Evolutionary conservation across 2,888 invertebrate species (phyloP).

Genomic region (Ganaspis brasiliensis): DNA sequence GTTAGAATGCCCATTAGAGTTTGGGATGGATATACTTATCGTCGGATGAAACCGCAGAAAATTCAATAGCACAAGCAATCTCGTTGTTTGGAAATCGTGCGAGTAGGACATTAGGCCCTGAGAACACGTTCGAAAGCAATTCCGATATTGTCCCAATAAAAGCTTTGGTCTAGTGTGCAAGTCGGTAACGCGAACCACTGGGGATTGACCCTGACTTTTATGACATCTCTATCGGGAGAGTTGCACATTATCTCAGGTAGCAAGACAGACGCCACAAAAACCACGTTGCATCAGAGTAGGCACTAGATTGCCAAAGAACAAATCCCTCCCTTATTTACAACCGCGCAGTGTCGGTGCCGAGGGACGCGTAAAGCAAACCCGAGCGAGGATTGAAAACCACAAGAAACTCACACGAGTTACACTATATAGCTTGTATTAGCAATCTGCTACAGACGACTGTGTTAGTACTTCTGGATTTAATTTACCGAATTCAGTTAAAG

Average conservation of each 20-base stretch:
- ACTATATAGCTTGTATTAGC: background rate
- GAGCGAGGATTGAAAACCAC: constrained; percentile 72
- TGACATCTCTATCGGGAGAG: constrained; percentile 63
- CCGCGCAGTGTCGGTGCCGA: constrained; percentile 60
- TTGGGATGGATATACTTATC: constrained; percentile 17
- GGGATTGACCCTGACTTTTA: constrained; percentile 80
- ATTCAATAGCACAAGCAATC: constrained; percentile 68
- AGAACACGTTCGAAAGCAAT: constrained; percentile 65
- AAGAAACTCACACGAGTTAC: constrained; percentile 56
- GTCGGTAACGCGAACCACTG: constrained; percentile 71
- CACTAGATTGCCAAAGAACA: constrained; percentile 67
- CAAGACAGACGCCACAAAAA: constrained; percentile 4
- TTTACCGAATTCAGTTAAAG: constrained; percentile 12
- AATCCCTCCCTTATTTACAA: constrained; percentile 62
- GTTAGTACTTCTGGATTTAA: background rate
- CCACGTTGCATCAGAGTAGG: constrained; percentile 22
- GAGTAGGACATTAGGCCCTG: constrained; percentile 63
- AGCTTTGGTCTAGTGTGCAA: constrained; percentile 47
- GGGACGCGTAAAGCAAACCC: constrained; percentile 70
- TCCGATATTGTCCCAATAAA: constrained; percentile 68
- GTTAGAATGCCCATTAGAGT: constrained; percentile 16
- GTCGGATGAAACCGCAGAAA: constrained; percentile 60
- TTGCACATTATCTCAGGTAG: background rate
- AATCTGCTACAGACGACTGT: background rate
- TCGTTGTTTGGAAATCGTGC: constrained; percentile 48